Conservation (phyloP, 2,888 invertebrate species). For the Ochropleura plecta region DNA sequence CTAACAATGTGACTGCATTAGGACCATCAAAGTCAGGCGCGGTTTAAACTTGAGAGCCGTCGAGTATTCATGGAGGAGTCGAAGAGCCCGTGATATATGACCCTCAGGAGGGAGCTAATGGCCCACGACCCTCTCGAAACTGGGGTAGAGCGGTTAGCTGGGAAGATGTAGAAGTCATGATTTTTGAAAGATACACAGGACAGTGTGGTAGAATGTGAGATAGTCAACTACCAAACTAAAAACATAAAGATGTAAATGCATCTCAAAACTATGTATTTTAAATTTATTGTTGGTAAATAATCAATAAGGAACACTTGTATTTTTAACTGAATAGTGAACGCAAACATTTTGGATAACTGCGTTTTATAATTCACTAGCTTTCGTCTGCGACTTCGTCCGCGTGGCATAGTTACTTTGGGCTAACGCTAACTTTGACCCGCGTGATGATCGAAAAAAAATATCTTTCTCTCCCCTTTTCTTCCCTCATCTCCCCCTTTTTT, state of each 20-base stretch:
- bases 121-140: conserved; percentile 75
- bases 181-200: conserved; percentile 12
- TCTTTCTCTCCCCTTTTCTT: too few species aligned
- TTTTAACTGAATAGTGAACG: not conserved
- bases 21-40: conserved; percentile 69
- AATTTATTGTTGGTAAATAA: too few species aligned
- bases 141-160: conserved; percentile 64
- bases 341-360: too few species aligned
- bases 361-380: not conserved
- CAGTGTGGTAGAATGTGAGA: too few species aligned
- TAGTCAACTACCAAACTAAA: too few species aligned
- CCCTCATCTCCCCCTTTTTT: too few species aligned
- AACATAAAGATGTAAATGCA: too few species aligned
- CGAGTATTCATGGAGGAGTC: conserved; percentile 72
- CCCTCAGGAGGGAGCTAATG: conserved; percentile 81
- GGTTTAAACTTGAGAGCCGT: conserved; percentile 64
- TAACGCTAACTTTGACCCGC: too few species aligned
- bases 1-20: conserved; percentile 64
- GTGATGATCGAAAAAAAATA: too few species aligned
- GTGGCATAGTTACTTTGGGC: too few species aligned
- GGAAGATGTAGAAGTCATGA: conserved; percentile 56
- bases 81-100: conserved; percentile 81
- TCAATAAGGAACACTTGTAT: not conserved
- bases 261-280: too few species aligned
- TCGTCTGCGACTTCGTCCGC: too few species aligned